Evolutionary conservation across 2,888 invertebrate genomes (phyloP).

Genomic region (Drosophila pegasa): DNA sequence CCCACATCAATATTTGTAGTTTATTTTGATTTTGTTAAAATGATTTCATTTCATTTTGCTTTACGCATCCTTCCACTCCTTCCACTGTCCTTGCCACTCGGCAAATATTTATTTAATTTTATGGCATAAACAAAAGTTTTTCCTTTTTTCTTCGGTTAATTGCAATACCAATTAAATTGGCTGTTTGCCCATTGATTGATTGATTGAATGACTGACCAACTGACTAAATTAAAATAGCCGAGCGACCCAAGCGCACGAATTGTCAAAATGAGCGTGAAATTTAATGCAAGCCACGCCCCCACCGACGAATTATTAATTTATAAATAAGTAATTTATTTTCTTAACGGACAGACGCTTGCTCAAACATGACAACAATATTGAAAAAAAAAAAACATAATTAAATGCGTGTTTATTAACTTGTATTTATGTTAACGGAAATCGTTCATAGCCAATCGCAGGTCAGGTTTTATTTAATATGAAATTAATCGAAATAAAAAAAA

Average conservation of each 20-base stretch:
- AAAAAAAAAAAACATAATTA: background rate
- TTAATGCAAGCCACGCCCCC: conserved; percentile 13
- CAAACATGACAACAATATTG: background rate
- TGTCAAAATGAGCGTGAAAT: conserved; percentile 35
- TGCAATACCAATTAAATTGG: conserved; percentile 48
- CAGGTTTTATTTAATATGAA: background rate
- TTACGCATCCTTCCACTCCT: conserved; percentile 11
- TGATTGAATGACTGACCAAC: conserved; percentile 43
- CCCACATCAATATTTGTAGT: conserved; percentile 41
- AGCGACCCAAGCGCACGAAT: conserved; percentile 38
- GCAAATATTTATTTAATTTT: conserved; percentile 67
- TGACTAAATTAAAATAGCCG: conserved; percentile 36
- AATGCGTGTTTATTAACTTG: background rate
- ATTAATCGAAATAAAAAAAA: too few species aligned
- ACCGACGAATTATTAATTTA: conserved; percentile 24
- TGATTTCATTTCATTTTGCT: conserved; percentile 21
- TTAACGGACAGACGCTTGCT: background rate
- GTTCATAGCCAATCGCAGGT: background rate
- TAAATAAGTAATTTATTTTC: conserved; percentile 15
- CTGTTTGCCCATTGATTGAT: conserved; percentile 46
- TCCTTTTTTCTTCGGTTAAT: conserved; percentile 58
- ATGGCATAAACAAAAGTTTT: conserved; percentile 49
- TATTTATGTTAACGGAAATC: background rate
- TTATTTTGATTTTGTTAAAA: conserved; percentile 40
- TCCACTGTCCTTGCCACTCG: background rate